Evolutionary conservation across 1,140 invertebrate species (phyloP).

Genomic region (Periplaneta americana): DNA sequence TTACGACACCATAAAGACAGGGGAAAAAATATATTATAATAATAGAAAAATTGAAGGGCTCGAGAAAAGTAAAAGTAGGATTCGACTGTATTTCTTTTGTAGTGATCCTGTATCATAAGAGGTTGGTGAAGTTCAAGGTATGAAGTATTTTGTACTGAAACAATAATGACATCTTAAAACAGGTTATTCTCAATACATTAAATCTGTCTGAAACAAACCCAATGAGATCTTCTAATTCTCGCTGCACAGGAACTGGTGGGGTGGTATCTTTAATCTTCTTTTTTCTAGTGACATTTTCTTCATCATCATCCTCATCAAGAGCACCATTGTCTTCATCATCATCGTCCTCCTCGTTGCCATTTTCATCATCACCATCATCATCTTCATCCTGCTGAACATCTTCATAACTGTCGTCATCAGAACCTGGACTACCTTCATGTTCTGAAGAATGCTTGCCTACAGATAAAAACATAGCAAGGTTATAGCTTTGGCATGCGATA

Average conservation of each 20-base stretch:
- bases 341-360: slow-evolving; percentile 17
- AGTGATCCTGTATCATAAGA: no score
- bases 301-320: background rate
- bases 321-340: background rate
- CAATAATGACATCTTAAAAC: no score
- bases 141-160: no score
- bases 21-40: no score
- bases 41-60: no score
- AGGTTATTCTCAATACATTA: no score
- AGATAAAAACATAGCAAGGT: background rate
- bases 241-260: background rate
- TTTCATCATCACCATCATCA: slow-evolving; percentile 21
- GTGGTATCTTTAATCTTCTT: background rate
- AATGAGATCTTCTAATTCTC: slow-evolving; percentile 1
- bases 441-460: background rate
- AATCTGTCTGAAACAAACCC: background rate
- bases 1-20: no score
- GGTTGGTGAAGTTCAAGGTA: no score
- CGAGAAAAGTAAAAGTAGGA: no score
- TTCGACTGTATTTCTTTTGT: no score
- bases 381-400: slow-evolving; percentile 22
- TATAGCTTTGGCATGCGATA: background rate
- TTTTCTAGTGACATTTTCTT: no score
- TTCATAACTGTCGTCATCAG: slow-evolving; percentile 25
- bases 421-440: slow-evolving; percentile 17